phyloP scores from a whole-genome alignment of 2,113 vertebrate species.

The Nipponia nippon region DNA sequence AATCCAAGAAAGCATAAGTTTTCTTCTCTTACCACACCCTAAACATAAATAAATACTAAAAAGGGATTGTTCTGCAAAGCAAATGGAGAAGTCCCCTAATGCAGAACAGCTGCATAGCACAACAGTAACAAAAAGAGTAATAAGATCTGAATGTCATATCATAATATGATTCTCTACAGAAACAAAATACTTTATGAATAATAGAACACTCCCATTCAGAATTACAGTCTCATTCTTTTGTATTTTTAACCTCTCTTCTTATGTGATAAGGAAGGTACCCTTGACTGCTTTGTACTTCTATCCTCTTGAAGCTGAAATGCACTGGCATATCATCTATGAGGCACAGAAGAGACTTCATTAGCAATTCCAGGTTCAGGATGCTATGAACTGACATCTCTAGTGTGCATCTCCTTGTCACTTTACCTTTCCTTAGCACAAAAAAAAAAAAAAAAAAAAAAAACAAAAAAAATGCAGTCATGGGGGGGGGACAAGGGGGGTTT shows the following conservation, averaged over 20 bases:
- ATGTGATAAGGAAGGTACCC: conserved; percentile 60
- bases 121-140: conserved; percentile 40
- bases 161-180: conserved; percentile 59
- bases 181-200: conserved; percentile 70
- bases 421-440: conserved; percentile 6
- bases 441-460: neutral
- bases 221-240: conserved; percentile 52
- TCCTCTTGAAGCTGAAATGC: conserved; percentile 53
- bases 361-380: conserved; percentile 63
- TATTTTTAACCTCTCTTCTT: conserved; percentile 58
- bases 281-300: conserved; percentile 56
- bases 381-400: conserved; percentile 59
- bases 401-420: conserved; percentile 50
- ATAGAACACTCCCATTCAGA: conserved; percentile 65
- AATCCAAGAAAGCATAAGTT: neutral
- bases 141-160: conserved; percentile 48
- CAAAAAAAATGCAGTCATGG: too few species aligned
- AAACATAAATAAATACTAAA: neutral
- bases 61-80: neutral
- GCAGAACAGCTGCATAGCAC: conserved; percentile 14
- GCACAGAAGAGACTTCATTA: conserved; percentile 53
- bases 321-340: conserved; percentile 45
- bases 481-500: too few species aligned
- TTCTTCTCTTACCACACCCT: neutral
- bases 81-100: conserved; percentile 27